These are phyloP conservation scores for Collichthys lucidus DNA, from an alignment of 2,113 vertebrate species.

Conservation along the genomic window DNA sequence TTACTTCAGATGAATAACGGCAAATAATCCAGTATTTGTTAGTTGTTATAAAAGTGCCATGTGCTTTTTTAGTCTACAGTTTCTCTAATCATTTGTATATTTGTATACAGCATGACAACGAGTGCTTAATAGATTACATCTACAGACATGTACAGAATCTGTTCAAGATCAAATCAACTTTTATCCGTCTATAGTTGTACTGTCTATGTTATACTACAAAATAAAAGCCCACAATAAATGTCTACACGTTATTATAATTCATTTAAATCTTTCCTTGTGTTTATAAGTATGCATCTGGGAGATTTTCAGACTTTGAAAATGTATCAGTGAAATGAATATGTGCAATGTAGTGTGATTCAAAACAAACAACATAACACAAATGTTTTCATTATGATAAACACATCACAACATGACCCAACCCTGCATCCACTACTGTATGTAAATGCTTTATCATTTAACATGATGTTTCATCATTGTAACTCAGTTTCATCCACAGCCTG, in stretches of 20 bases:
- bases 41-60: neutral
- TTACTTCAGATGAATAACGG: neutral
- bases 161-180: neutral
- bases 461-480: neutral
- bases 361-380: too few species aligned
- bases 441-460: neutral
- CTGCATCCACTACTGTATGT: neutral
- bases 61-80: neutral
- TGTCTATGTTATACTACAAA: too few species aligned
- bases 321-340: neutral
- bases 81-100: neutral
- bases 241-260: neutral
- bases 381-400: too few species aligned
- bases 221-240: neutral
- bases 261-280: neutral
- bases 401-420: neutral
- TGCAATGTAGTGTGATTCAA: neutral
- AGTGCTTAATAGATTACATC: neutral
- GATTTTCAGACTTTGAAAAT: neutral
- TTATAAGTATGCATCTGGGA: neutral
- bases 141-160: too few species aligned
- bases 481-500: neutral
- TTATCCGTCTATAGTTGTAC: neutral
- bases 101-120: neutral
- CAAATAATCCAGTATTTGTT: neutral